Percentiles rank a stretch among this genome's conserved stretches.
Conservation (phyloP, 2,797 vertebrate genomes). For the Ficedula albicollis region DNA sequence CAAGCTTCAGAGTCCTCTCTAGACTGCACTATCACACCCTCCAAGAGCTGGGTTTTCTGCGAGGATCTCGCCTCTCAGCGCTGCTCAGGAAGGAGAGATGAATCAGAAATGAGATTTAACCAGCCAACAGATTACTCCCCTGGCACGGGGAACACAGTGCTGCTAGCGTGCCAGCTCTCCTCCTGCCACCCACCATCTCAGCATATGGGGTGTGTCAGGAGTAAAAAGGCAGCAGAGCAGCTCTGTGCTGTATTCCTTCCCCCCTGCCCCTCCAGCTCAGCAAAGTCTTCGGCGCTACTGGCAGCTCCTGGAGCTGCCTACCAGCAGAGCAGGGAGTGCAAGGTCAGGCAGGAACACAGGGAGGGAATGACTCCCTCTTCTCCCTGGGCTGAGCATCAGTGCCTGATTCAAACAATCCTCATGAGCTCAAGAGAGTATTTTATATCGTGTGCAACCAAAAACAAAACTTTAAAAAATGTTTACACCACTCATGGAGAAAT, state of each 20-base stretch:
- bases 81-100: not conserved
- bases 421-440: not conserved
- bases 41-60: not conserved
- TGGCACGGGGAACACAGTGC: not conserved
- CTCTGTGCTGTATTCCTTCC: not conserved
- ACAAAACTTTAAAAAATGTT: not conserved
- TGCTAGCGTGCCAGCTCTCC: constrained; percentile 29
- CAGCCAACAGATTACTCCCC: constrained; percentile 48
- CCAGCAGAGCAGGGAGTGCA: not conserved
- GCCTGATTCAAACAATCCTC: not conserved
- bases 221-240: constrained; percentile 28
- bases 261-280: not conserved
- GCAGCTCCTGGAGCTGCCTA: not conserved
- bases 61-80: not conserved
- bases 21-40: not conserved
- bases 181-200: constrained; percentile 44
- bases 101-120: constrained; percentile 33
- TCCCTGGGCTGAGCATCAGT: not conserved
- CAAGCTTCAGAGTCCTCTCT: not conserved
- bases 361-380: not conserved
- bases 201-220: constrained; percentile 57
- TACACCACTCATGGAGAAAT: accelerated
- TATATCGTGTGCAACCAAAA: accelerated
- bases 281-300: not conserved
- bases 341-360: not conserved